phyloP scores from a whole-genome alignment of 2,797 vertebrate species.

The Philypnodon macrostomus region DNA sequence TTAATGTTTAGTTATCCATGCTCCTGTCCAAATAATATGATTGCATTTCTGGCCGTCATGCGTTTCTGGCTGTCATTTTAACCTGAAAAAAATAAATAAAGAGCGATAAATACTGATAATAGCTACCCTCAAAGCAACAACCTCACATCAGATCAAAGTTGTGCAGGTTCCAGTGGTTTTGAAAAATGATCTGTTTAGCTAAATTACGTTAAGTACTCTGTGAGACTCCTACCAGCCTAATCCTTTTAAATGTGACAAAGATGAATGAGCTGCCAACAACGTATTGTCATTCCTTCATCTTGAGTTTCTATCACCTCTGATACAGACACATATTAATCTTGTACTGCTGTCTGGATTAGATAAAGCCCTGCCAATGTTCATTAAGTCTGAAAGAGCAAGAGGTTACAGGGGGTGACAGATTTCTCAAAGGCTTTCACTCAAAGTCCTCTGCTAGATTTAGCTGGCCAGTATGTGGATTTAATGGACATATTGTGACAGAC shows the following conservation, averaged over 20 bases:
- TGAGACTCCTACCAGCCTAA: constrained; percentile 27
- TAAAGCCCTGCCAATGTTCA: not conserved
- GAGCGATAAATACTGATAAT: no score
- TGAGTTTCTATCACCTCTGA: constrained; percentile 20
- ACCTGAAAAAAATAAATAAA: no score
- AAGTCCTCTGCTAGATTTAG: no score
- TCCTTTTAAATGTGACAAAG: constrained; percentile 31
- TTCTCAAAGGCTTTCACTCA: not conserved
- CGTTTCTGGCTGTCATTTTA: no score
- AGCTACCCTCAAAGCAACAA: constrained; percentile 9
- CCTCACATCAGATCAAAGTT: constrained; percentile 15
- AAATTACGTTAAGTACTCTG: constrained; percentile 14
- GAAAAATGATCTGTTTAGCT: not conserved
- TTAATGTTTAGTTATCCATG: no score
- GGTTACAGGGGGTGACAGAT: not conserved
- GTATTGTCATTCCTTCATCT: constrained; percentile 16
- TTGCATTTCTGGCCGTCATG: no score
- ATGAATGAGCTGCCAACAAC: constrained; percentile 32
- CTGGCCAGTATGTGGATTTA: no score
- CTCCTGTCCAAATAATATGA: no score
- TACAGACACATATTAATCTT: constrained; percentile 28
- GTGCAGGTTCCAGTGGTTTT: not conserved
- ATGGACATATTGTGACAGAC: no score
- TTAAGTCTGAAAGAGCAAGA: constrained; percentile 1
- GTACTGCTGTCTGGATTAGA: constrained; percentile 5